Evolutionary conservation across 2,888 invertebrate species (phyloP).

Genomic region (Lypha dubia): DNA sequence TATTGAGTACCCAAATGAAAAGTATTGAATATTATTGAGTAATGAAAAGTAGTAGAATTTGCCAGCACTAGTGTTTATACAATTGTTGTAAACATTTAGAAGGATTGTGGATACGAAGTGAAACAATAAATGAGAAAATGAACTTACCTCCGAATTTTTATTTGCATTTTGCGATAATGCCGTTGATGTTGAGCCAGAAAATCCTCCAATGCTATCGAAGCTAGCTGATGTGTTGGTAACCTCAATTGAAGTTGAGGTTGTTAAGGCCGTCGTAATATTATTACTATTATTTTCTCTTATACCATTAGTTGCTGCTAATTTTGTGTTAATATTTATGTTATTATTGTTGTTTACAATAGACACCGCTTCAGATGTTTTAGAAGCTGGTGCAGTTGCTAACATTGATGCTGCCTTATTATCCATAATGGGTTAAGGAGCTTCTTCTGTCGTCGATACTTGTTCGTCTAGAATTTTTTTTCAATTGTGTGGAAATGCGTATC

Average conservation of each 20-base stretch:
- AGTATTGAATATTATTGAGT: too few species aligned
- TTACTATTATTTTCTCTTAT: conserved; percentile 82
- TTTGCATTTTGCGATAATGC: conserved; percentile 66
- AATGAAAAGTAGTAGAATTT: too few species aligned
- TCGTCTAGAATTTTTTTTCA: conserved; percentile 62
- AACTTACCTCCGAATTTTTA: conserved; percentile 75
- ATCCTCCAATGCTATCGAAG: conserved; percentile 52
- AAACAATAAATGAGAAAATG: conserved; percentile 49
- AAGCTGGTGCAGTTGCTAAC: conserved; percentile 75
- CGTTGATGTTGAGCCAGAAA: conserved; percentile 53
- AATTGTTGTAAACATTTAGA: conserved; percentile 43
- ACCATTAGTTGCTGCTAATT: conserved; percentile 80
- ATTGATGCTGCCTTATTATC: conserved; percentile 79
- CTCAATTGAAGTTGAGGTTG: conserved; percentile 78
- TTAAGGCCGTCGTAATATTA: conserved; percentile 78
- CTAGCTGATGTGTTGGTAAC: conserved; percentile 74
- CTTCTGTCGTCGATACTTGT: conserved; percentile 33
- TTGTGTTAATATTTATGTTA: conserved; percentile 76
- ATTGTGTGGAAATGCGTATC: conserved; percentile 54
- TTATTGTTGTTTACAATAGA: conserved; percentile 72
- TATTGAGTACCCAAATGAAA: too few species aligned
- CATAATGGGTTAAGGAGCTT: conserved; percentile 79
- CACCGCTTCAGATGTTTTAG: conserved; percentile 71
- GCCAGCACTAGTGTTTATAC: background rate
- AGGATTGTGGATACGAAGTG: conserved; percentile 47